Evolutionary conservation across 1,140 invertebrate genomes (phyloP).

Genomic region (Pomacea maculata): DNA sequence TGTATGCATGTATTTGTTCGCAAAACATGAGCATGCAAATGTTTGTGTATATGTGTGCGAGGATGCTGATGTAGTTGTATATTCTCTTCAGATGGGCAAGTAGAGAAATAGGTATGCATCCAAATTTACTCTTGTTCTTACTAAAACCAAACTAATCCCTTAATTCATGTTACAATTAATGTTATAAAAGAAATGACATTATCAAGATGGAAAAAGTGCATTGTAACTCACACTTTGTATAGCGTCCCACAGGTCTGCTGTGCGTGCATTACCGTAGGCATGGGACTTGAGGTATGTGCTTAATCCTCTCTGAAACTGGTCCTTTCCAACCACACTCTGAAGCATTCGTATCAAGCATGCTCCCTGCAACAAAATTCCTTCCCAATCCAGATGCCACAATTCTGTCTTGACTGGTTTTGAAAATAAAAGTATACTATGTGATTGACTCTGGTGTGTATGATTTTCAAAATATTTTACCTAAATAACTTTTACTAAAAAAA

Average conservation of each 20-base stretch:
- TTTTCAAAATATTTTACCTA: no score
- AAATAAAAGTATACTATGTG: no score
- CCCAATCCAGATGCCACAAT: no score
- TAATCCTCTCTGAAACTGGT: conserved; percentile 83
- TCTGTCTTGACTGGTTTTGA: no score
- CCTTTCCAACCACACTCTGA: conserved; percentile 86
- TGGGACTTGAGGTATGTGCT: conserved; percentile 77
- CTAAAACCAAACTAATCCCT: neutral
- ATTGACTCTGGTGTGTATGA: no score
- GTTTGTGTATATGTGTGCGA: neutral
- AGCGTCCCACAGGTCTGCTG: conserved; percentile 87
- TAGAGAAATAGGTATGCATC: neutral
- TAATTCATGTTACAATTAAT: neutral
- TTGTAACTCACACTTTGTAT: conserved; percentile 76
- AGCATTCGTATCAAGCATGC: conserved; percentile 95
- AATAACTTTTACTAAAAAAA: no score
- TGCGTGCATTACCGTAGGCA: conserved; percentile 81
- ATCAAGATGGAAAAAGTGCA: neutral
- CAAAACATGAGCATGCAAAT: neutral
- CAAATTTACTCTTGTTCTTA: neutral
- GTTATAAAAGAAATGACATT: neutral
- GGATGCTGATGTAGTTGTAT: neutral
- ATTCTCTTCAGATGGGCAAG: neutral
- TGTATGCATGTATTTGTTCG: neutral
- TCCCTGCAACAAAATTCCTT: conserved; percentile 68